Percentiles rank a stretch among this genome's conserved stretches.
These are phyloP conservation scores for Ips nitidus DNA, from an alignment of 1,140 invertebrate species.

Conservation along the genomic window DNA sequence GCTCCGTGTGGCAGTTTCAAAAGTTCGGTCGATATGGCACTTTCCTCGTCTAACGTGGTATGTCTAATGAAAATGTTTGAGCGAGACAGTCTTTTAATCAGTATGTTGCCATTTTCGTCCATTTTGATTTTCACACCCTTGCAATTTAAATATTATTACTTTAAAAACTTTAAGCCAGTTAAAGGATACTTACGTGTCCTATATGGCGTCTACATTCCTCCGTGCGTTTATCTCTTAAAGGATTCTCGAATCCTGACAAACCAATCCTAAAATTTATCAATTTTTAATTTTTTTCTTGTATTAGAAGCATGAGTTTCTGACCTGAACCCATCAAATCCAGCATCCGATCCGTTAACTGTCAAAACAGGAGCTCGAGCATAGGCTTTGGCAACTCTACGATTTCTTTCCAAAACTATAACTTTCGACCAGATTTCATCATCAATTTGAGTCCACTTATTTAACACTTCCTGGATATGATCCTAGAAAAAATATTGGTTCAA, in stretches of 20 bases:
- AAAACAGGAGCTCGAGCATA: conserved; percentile 73
- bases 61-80: conserved; percentile 85
- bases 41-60: conserved; percentile 77
- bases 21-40: conserved; percentile 82
- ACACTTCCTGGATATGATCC: conserved; percentile 77
- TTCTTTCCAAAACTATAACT: conserved; percentile 75
- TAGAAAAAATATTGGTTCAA: conserved; percentile 43
- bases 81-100: conserved; percentile 87
- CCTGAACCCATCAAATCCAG: conserved; percentile 72
- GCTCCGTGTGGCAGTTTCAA: conserved; percentile 80
- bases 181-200: conserved; percentile 69
- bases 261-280: conserved; percentile 68
- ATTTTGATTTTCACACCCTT: conserved; percentile 90
- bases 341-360: conserved; percentile 74
- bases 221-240: conserved; percentile 84
- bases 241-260: conserved; percentile 88
- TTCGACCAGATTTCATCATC: conserved; percentile 84
- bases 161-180: neutral
- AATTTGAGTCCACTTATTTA: conserved; percentile 76
- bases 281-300: no score
- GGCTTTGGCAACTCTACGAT: conserved; percentile 73
- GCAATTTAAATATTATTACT: neutral
- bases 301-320: neutral
- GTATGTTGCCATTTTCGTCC: conserved; percentile 90
- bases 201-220: conserved; percentile 87